Evolutionary conservation across 2,113 vertebrate species (phyloP), one percentile per base, ranked within the genome.

Genomic region (Plotosus lineatus): DNA sequence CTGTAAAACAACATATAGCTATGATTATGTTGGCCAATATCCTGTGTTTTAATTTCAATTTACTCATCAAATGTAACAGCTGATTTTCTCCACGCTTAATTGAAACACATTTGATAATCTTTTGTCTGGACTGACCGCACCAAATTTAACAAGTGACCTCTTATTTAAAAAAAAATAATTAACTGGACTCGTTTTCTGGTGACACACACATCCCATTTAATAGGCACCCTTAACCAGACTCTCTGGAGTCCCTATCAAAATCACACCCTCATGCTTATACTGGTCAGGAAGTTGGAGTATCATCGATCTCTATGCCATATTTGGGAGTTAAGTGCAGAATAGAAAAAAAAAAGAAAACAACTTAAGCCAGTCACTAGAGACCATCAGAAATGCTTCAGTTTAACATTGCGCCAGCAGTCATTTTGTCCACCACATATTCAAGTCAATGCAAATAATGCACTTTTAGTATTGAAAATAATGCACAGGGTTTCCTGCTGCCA

Each of bases 381-480:
- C 46, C 46, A 2, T 11, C 46, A 51, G 44, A 12, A 10, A 50
- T 17, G 19, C 31, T 48, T 71, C 6, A 1, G 19, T 2, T 40
- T 66, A 4, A 66, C 63, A 23, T 40, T 42, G 2, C 4, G 2
- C 4, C 8, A 8, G 3, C 23, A 9, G 42, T 48, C 68, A 72
- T 50, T n/a, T 10, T 50, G 69, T 72, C 46, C 28, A 50, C 28
- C 28, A 50, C 28, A 23, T 72, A 51, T 33, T 12, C 28, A 51
- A n/a, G 69, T 73, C 46, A 51, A 6, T 51, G 9, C 33, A 23
- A 31, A 50, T 10, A 21, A 50, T 82, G 83, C 65, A 87, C 79
- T n/a, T n/a, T n/a, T 82, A 85, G 80, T 4, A 63, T 79, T 73
- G 51, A 77, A 58, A 38, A 73, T 82, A 44, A 80, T 82, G n/a